These are phyloP conservation scores for Dromiciops gliroides DNA, from an alignment of 2,113 vertebrate genomes.

Conservation along the genomic window DNA sequence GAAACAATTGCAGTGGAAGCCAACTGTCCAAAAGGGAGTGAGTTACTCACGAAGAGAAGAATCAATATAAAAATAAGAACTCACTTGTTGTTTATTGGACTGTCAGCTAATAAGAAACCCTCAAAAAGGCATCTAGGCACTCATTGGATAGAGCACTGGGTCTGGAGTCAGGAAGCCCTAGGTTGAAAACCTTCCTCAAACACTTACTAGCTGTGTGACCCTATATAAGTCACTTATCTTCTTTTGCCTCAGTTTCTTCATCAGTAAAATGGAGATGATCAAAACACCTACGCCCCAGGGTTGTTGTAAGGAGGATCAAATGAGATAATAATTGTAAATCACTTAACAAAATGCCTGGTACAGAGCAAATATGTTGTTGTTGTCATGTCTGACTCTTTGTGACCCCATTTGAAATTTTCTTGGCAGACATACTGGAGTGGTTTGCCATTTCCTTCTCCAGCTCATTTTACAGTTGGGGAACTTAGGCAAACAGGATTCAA, in stretches of 20 bases:
- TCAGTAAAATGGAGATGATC: background rate
- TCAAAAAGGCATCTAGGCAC: background rate
- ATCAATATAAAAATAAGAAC: background rate
- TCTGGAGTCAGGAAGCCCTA: background rate
- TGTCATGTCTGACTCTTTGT: background rate
- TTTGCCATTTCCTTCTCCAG: background rate
- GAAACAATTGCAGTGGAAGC: background rate
- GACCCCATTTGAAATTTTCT: background rate
- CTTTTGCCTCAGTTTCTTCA: background rate
- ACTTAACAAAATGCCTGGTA: background rate
- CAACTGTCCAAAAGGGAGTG: background rate
- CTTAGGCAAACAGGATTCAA: background rate
- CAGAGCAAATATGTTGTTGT: background rate
- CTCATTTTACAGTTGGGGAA: background rate
- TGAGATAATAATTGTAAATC: background rate
- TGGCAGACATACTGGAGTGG: background rate
- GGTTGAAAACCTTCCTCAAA: background rate
- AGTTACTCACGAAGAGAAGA: background rate
- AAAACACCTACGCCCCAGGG: background rate
- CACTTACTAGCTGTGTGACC: background rate
- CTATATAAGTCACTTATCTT: background rate
- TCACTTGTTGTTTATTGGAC: background rate
- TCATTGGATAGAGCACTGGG: background rate
- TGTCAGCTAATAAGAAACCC: background rate
- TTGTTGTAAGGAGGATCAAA: background rate